Base-by-base conservation (phyloP, 2,888 invertebrate species). In the Sinohyriopsis cumingii region DNA sequence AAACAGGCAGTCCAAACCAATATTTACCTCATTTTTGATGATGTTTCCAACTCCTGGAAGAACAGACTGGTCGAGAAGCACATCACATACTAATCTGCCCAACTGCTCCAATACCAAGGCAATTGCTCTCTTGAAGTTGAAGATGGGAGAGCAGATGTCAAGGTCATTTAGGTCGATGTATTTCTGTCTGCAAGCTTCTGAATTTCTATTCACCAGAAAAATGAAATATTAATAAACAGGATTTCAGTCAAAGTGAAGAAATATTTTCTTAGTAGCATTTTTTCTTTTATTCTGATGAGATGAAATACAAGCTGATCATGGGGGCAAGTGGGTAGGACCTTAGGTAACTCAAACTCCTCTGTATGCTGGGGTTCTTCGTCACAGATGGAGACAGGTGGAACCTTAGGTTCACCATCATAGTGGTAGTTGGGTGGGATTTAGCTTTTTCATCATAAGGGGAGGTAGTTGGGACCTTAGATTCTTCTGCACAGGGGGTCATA, bases 1-100 rank as follows among this genome's bases (percentile, higher is more conserved):
- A 45, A 59, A 59, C 45, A 45, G 5, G 5, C 1, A 67, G 22
- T 25, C 22, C 1, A n/a, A 53, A 61, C 25, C n/a, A 53, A 18
- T 55, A 15, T 28, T 55, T 67, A 82, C 85, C 82, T 88, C 88
- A 80, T 88, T 88, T 66, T 88, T 88, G 56, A 88, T 88, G 56
- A 88, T 88, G 65, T 88, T 88, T 56, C 88, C 88, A 9, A 88
- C 87, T 1, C 88, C 88, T 15, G 88, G 88, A 24, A 88, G 72
- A 33, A 87, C 78, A 18, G 72, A 71, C 71, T 88, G 88, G 68
- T 88, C 88, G 69, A 88, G 71, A 22, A 88, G 75, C 3, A 86
- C 86, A 81, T 88, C 88, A 80, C 86, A 86, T 18, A 86, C 76
- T 64, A 73, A 77, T 62, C 84, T 75, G 56, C 75, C 76, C 25